A percentile compares a stretch with the other conserved stretches of the same genome.
Conservation (phyloP, 2,888 invertebrate genomes). For the Mythimna pallens region DNA sequence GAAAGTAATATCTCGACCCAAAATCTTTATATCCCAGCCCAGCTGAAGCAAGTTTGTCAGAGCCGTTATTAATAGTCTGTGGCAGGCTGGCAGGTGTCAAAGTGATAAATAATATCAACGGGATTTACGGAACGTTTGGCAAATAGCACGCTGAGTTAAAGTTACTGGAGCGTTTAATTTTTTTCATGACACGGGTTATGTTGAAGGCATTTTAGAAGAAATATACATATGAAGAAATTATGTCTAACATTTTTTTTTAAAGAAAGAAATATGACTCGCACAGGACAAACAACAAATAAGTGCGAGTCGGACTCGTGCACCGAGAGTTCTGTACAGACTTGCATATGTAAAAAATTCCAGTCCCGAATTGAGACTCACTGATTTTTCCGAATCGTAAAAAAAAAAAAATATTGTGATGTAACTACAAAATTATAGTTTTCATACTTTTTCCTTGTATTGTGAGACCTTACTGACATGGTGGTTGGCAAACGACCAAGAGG, state of each 20-base stretch:
- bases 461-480: too few species aligned
- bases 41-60: conserved; percentile 27
- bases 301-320: too few species aligned
- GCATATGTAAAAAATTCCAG: too few species aligned
- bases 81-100: conserved; percentile 56
- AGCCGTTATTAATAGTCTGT: conserved; percentile 51
- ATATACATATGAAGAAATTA: neutral
- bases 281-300: too few species aligned
- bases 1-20: conserved; percentile 2
- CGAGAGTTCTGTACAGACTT: too few species aligned
- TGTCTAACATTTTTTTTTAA: too few species aligned
- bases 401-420: too few species aligned
- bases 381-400: too few species aligned
- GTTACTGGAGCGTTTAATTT: conserved; percentile 32
- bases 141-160: conserved; percentile 23
- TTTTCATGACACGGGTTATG: conserved; percentile 1
- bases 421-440: too few species aligned
- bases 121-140: conserved; percentile 34
- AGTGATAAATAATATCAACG: conserved; percentile 54
- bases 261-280: too few species aligned
- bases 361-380: too few species aligned
- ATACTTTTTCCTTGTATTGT: neutral
- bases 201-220: neutral
- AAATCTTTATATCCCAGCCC: conserved; percentile 36
- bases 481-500: too few species aligned